phyloP scores from a whole-genome alignment of 1,140 invertebrate genomes.

The Micrasema longulum region DNA sequence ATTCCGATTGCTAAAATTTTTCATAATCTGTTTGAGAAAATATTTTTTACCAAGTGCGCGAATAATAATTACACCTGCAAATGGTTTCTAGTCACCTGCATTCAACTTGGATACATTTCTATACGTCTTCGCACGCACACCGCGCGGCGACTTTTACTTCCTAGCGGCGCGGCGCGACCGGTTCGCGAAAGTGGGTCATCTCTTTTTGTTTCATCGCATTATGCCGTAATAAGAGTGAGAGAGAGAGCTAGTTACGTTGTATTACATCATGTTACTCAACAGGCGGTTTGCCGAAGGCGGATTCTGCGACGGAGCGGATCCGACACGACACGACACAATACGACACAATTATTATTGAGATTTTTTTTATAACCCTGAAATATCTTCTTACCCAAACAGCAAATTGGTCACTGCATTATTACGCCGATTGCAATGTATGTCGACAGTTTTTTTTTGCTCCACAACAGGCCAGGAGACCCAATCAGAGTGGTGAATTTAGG shows the following conservation, averaged over 20 bases:
- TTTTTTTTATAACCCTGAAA: too few species aligned
- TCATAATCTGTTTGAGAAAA: too few species aligned
- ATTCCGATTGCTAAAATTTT: too few species aligned
- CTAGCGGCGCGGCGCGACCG: constrained; percentile 62
- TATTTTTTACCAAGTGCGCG: too few species aligned
- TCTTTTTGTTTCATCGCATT: constrained; percentile 68
- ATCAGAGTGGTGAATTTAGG: too few species aligned
- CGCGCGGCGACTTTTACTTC: constrained; percentile 52
- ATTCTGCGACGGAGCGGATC: constrained; percentile 32
- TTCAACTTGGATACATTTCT: neutral
- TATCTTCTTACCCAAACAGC: too few species aligned
- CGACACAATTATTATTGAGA: too few species aligned
- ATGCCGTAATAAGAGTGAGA: constrained; percentile 68
- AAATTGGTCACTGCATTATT: too few species aligned
- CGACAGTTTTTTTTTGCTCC: too few species aligned
- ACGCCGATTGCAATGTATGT: too few species aligned
- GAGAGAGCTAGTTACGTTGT: constrained; percentile 56
- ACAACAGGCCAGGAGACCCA: too few species aligned
- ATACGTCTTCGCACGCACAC: constrained; percentile 40
- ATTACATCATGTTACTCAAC: constrained; percentile 55
- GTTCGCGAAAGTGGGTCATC: constrained; percentile 67
- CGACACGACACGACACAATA: constrained; percentile 4
- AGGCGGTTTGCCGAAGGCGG: constrained; percentile 17
- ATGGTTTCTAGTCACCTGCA: neutral
- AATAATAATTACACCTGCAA: too few species aligned